These are phyloP conservation scores for Amphipoea oculea DNA, from an alignment of 2,888 invertebrate genomes.

Conservation along the genomic window DNA sequence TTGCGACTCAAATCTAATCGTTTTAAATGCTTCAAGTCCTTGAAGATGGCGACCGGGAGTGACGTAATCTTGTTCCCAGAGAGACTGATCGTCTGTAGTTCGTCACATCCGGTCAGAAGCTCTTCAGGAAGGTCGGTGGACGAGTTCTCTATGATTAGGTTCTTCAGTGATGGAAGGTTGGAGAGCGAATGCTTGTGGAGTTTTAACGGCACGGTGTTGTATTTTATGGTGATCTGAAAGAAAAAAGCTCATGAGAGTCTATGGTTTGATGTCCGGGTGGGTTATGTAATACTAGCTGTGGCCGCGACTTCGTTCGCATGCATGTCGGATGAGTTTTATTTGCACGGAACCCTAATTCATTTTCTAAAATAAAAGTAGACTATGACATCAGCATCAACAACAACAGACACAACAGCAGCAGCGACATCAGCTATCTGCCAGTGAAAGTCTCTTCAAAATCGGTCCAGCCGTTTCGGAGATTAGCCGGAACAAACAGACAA, in stretches of 20 bases:
- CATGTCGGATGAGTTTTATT: too few species aligned
- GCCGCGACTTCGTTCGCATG: too few species aligned
- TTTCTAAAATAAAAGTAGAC: too few species aligned
- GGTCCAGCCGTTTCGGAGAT: too few species aligned
- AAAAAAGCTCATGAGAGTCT: not conserved
- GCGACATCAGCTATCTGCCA: too few species aligned
- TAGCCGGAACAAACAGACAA: too few species aligned
- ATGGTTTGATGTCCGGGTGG: not conserved
- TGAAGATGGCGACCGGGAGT: conserved; percentile 35
- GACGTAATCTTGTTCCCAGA: conserved; percentile 32
- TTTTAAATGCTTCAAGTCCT: conserved; percentile 29
- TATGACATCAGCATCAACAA: too few species aligned
- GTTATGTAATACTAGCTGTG: too few species aligned
- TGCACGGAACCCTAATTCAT: too few species aligned
- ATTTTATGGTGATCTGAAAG: conserved; percentile 49
- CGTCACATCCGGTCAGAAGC: conserved; percentile 30
- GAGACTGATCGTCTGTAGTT: conserved; percentile 23
- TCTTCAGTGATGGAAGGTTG: conserved; percentile 48
- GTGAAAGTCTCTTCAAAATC: too few species aligned
- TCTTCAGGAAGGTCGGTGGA: conserved; percentile 28
- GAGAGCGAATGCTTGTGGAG: conserved; percentile 26
- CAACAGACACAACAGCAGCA: too few species aligned
- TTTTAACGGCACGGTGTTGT: not conserved
- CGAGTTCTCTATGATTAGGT: conserved; percentile 13
- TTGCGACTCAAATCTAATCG: conserved; percentile 62